Base-by-base conservation (phyloP, 2,113 vertebrate genomes). In the Acanthochromis polyacanthus region DNA sequence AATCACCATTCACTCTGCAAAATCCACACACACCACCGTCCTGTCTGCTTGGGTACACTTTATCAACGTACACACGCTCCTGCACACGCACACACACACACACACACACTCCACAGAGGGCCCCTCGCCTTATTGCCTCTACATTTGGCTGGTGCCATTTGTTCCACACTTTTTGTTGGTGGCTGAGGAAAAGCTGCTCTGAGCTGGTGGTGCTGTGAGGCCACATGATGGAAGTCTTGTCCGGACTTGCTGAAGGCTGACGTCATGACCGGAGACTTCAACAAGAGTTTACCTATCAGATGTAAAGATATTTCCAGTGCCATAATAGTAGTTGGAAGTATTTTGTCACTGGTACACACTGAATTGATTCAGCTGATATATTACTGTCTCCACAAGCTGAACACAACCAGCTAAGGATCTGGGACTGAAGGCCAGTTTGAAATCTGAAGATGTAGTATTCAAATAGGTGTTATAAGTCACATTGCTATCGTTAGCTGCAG, bases 1-100 rank as follows among this genome's bases (percentile, higher is more conserved):
- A 93, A 91, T 93, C 82, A 5, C 83, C 84, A 87, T 93, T 93
- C 91, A 92, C 82, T 83, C 80, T 64, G 88, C 81, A 92, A 92
- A 93, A 91, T 78, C 87, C 92, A 92, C 90, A 89, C 92, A 89
- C 89, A 89, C 89, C 80, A 80, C 32, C 78, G 75, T 81, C 83
- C 80, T 85, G 91, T 93, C 90, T 90, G 91, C 83, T 82, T 63
- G 70, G 84, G 80, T 86, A 78, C 80, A 82, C 92, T 92, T 84
- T 68, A 87, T 91, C 89, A 90, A 67, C 86, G 57, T 69, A 71
- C 82, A 82, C 83, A 40, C 78, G 46, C 84, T 38, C 76, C 23
- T n/a, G 23, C 68, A 71, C 85, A 58, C 32, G 45, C 86, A 80
- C 17, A 5, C 62, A 55, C 66, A 48, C 81, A 73, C 66, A 53